Evolutionary conservation across 2,797 vertebrate species (phyloP).

Genomic region (Uromys caudimaculatus): DNA sequence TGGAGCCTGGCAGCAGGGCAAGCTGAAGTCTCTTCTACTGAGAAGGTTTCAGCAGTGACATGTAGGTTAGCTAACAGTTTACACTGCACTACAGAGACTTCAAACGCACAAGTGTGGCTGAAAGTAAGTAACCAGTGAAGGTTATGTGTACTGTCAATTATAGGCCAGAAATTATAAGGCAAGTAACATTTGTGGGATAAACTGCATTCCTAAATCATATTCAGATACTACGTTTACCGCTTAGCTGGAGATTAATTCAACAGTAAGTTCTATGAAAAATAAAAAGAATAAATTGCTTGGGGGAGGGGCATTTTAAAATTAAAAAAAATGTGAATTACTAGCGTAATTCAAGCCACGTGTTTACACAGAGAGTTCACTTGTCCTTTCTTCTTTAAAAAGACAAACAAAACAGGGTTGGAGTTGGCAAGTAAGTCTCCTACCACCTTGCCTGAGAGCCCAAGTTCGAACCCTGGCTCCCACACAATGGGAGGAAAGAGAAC

Average conservation of each 20-base stretch:
- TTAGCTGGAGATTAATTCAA: slow-evolving; percentile 29
- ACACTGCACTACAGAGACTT: neutral
- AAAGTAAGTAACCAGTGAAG: slow-evolving; percentile 24
- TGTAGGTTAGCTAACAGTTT: slow-evolving; percentile 12
- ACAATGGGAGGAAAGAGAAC: neutral
- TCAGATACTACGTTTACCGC: slow-evolving; percentile 15
- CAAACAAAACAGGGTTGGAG: neutral
- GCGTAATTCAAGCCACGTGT: neutral
- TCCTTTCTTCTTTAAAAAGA: neutral
- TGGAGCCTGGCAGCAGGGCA: neutral
- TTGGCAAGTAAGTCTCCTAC: neutral
- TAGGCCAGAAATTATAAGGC: slow-evolving; percentile 49
- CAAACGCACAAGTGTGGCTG: slow-evolving; percentile 26
- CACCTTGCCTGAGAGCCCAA: neutral
- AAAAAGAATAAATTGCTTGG: neutral
- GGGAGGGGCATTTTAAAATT: neutral
- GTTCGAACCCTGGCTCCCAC: no score
- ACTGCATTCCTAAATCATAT: neutral
- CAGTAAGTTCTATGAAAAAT: slow-evolving; percentile 9
- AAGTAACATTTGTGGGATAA: slow-evolving; percentile 31
- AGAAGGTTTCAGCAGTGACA: neutral
- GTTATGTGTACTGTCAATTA: neutral
- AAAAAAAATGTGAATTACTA: neutral
- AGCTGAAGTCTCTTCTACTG: neutral
- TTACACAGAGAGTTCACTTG: slow-evolving; percentile 43